phyloP scores from a whole-genome alignment of 2,797 vertebrate species.

The Malurus splendens region DNA sequence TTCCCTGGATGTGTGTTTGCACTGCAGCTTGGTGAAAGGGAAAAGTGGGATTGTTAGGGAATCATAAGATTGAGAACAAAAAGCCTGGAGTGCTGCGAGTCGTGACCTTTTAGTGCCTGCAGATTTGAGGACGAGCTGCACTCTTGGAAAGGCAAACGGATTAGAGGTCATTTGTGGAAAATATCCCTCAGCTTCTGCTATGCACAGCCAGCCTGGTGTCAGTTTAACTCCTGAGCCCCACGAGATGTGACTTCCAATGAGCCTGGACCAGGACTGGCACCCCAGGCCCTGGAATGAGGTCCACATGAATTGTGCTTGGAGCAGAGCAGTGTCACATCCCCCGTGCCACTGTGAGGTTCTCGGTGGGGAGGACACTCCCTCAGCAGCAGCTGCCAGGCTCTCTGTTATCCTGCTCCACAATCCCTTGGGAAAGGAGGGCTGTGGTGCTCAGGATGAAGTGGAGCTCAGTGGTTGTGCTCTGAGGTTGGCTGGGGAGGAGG shows the following conservation, averaged over 20 bases:
- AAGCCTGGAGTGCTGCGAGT: neutral
- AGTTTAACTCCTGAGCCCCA: neutral
- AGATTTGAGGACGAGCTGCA: neutral
- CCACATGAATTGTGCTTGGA: neutral
- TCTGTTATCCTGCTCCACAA: accelerated
- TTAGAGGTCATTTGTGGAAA: neutral
- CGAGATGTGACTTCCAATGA: accelerated
- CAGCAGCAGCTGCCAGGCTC: neutral
- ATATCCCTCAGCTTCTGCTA: neutral
- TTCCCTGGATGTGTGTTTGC: neutral
- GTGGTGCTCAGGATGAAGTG: neutral
- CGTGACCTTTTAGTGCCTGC: neutral
- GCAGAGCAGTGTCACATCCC: neutral
- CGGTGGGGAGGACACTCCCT: neutral
- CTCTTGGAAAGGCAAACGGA: neutral
- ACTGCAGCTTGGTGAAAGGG: neutral
- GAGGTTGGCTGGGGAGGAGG: neutral
- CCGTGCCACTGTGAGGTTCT: accelerated
- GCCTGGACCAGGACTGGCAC: neutral
- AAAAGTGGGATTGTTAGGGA: neutral
- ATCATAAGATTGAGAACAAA: neutral
- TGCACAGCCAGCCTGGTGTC: neutral
- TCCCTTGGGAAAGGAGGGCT: neutral
- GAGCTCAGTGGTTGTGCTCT: neutral
- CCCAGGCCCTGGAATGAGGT: neutral